Base-by-base conservation (phyloP, 1,140 invertebrate species). In the Drosophila ironensis region DNA sequence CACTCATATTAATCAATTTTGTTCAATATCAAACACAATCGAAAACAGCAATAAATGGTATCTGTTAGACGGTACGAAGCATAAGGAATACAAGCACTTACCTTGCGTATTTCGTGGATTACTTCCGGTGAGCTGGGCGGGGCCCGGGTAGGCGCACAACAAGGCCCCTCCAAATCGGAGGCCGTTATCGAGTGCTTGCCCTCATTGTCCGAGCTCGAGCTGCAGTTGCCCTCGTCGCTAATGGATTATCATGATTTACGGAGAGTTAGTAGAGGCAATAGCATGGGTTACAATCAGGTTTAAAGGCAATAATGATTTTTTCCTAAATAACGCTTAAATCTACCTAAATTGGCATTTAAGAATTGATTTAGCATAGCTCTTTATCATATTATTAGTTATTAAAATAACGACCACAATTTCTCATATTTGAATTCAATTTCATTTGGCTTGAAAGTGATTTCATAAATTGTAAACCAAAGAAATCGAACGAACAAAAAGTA, bases 171-270 rank as follows among this genome's bases (percentile, higher is more conserved):
- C 20, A 89, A 52, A 50, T 90, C 89, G 14, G 89, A 90, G 7
- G 73, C 67, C 2, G 81, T 81, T 45, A 74, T 77, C 2, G 77
- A 84, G 53, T 68, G 76, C 44, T 88, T 89, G 51, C 88, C 84
- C 44, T 90, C 89, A 33, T 90, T 89, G 20, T 90, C 89, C 7
- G 88, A 90, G 61, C 92, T 94, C 16, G 93, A 94, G 12, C 93
- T 94, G n/a, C 94, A 93, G 66, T 94, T 94, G 11, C 94, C 95
- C 89, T 95, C 94, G 75, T 95, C 94, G 90, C 95, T 95, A 42
- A 33, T 22, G 35, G 53, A n/a, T 61, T 50, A 27, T 8, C 9
- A n/a, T 11, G 1, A 2, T 19, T 16, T 24, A 48, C 46, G 61
- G 8, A 16, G 2, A 8, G 14, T 37, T 37, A 37, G 33, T 37